Base-by-base conservation (phyloP, 1,140 invertebrate genomes). In the Steinernema feltiae region DNA sequence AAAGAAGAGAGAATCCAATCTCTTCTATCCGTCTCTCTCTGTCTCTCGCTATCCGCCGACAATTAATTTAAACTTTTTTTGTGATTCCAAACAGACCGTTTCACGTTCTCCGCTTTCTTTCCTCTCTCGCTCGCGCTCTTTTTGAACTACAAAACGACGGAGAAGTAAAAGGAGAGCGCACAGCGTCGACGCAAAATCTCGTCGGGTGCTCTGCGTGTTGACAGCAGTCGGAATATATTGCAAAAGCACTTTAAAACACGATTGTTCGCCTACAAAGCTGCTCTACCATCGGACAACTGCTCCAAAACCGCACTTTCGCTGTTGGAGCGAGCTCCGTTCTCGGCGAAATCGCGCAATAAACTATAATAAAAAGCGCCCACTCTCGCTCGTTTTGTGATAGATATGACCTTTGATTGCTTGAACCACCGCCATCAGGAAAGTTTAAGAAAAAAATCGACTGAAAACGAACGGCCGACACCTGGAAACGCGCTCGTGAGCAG, bases 161-260 rank as follows among this genome's bases (percentile, higher is more conserved):
- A n/a, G n/a, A n/a, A n/a, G n/a, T 27, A 63, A 15, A 27, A 27
- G 12, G 53, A 63, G 41, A 46, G 41, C 41, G 41, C 41, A n/a
- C 7, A 46, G n/a, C 41, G 41, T 12, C 41, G 41, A 46, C n/a
- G 41, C 41, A 46, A 46, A 46, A 46, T 12, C 7, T n/a, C 41
- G 41, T 46, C 41, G 41, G n/a, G n/a, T 46, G 41, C 7, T 46
- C 15, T 63, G 3, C 3, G 12, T 63, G 53, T 17, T 63, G 53
- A 63, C 53, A 27, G 12, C 12, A 27, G 24, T 3, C 53, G 53
- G 24, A 63, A 21, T 17, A 63, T 15, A 63, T 27, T 63, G 53
- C 53, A 63, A 63, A 63, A 63, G 53, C 53, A 27, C 24, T 63
- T 63, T 63, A 63, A 63, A 63, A 63, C 41, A 63, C 53, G 53